Evolutionary conservation across 2,113 vertebrate genomes (phyloP).

Genomic region (Bujurquina vittata): DNA sequence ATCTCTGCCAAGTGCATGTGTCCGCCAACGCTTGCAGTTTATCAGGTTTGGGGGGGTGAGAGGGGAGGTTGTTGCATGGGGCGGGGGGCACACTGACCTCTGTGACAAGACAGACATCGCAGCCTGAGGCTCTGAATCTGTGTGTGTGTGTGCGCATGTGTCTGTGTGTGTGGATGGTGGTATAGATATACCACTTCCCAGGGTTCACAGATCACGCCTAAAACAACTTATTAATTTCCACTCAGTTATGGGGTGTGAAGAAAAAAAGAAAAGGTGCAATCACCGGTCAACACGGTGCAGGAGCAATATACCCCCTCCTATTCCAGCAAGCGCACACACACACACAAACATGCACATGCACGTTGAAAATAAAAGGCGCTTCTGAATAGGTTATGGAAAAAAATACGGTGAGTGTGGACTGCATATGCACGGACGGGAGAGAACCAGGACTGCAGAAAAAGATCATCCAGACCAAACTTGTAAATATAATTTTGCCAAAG

Average conservation of each 20-base stretch:
- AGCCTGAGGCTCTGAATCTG: conserved; percentile 31
- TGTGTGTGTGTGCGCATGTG: conserved; percentile 14
- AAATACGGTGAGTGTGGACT: background rate
- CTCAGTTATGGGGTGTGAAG: conserved; percentile 71
- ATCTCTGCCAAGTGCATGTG: conserved; percentile 89
- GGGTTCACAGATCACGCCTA: conserved; percentile 77
- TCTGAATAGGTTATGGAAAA: conserved; percentile 40
- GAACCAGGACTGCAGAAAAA: conserved; percentile 29
- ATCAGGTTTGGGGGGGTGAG: conserved; percentile 83
- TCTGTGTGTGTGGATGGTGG: conserved; percentile 17
- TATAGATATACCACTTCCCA: conserved; percentile 60
- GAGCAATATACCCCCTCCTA: background rate
- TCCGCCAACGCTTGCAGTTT: conserved; percentile 89
- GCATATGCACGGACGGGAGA: background rate
- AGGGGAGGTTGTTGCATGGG: conserved; percentile 37
- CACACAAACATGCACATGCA: conserved; percentile 21
- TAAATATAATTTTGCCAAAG: conserved; percentile 66
- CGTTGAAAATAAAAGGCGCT: conserved; percentile 67
- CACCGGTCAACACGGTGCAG: conserved; percentile 44
- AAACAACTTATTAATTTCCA: conserved; percentile 80
- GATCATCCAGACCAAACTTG: conserved; percentile 34
- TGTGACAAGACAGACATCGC: conserved; percentile 67
- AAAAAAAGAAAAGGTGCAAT: conserved; percentile 54
- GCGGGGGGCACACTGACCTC: conserved; percentile 59
- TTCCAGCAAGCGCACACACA: conserved; percentile 5